Conservation (phyloP, 2,888 invertebrate species). For the Aphodius sticticus region DNA sequence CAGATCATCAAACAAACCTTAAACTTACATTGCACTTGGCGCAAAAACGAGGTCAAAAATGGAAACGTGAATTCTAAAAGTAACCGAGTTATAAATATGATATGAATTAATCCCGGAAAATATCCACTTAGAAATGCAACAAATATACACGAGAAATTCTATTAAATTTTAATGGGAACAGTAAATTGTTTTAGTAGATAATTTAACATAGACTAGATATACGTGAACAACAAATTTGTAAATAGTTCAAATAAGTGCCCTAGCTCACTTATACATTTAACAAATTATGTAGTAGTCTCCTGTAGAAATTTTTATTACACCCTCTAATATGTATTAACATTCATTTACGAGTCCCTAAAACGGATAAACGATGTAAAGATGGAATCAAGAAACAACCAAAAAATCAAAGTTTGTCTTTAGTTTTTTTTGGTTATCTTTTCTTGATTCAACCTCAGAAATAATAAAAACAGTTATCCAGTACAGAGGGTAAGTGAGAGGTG, state of each 20-base stretch:
- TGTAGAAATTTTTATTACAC: background rate
- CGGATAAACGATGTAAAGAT: background rate
- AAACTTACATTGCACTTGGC: background rate
- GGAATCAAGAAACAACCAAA: too few species aligned
- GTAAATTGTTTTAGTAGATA: background rate
- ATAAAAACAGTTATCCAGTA: background rate
- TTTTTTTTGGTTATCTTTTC: too few species aligned
- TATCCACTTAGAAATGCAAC: background rate
- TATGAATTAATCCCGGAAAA: background rate
- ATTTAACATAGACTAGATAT: background rate
- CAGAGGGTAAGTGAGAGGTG: constrained; percentile 10
- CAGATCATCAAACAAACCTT: background rate
- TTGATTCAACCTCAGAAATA: background rate
- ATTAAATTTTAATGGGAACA: background rate
- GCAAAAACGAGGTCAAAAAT: background rate
- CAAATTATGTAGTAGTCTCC: background rate
- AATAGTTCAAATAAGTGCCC: background rate
- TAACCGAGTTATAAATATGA: background rate
- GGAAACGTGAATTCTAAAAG: background rate
- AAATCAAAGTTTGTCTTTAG: too few species aligned
- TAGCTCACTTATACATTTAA: background rate
- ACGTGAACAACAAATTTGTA: background rate
- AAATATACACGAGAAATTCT: background rate
- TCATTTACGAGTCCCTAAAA: background rate
- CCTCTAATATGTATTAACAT: background rate